Conservation (phyloP, 2,888 invertebrate species). For the Chloromyia formosa region DNA sequence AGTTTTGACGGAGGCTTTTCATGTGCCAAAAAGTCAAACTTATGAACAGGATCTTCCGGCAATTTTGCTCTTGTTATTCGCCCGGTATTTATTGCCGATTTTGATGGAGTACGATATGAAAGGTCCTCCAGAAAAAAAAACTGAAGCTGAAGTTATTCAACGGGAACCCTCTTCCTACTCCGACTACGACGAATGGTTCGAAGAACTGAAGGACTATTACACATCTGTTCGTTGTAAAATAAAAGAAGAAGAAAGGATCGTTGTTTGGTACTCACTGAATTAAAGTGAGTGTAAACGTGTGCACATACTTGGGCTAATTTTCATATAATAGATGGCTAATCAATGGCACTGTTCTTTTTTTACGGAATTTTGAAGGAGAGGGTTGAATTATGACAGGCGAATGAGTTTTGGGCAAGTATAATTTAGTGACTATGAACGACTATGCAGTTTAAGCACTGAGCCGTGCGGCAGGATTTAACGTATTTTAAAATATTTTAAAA, state of each 20-base stretch:
- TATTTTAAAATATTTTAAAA: too few species aligned
- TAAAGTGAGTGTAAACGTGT: slow-evolving; percentile 35
- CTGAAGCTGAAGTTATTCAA: slow-evolving; percentile 6
- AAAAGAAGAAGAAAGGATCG: not conserved
- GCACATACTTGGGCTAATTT: slow-evolving; percentile 47
- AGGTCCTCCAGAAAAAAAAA: slow-evolving; percentile 11
- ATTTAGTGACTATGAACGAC: too few species aligned
- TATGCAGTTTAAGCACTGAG: too few species aligned
- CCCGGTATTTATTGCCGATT: not conserved
- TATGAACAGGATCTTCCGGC: slow-evolving; percentile 24
- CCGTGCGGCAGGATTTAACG: too few species aligned
- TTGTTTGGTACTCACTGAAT: slow-evolving; percentile 1
- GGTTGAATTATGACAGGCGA: too few species aligned
- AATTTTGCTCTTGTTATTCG: slow-evolving; percentile 14
- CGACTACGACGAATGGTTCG: slow-evolving; percentile 24
- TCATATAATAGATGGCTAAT: slow-evolving; percentile 47
- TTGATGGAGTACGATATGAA: slow-evolving; percentile 5
- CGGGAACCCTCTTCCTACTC: slow-evolving; percentile 25
- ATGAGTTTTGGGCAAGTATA: too few species aligned
- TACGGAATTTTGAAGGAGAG: too few species aligned
- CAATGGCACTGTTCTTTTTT: slow-evolving; percentile 34
- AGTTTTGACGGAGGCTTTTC: slow-evolving; percentile 21
- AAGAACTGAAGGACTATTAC: slow-evolving; percentile 22
- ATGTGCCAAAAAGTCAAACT: slow-evolving; percentile 41
- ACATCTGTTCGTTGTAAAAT: slow-evolving; percentile 18